phyloP scores from a whole-genome alignment of 2,113 vertebrate species.

The Pithys albifrons region DNA sequence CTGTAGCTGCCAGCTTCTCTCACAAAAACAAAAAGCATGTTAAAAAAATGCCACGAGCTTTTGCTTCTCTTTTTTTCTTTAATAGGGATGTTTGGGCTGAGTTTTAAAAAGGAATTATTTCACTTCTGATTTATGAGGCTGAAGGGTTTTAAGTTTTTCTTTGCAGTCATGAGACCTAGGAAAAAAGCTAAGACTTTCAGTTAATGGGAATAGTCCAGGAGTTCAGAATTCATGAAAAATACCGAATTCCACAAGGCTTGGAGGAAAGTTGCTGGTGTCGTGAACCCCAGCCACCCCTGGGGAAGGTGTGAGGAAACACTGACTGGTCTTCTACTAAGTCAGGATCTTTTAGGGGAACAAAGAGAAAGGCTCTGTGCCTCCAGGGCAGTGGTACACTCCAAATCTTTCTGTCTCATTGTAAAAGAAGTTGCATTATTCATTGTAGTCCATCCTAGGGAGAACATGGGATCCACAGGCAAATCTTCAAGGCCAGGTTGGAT shows the following conservation, averaged over 20 bases:
- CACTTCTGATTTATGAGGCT: constrained; percentile 56
- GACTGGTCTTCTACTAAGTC: not conserved
- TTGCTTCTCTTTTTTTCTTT: not conserved
- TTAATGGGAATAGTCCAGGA: constrained; percentile 32
- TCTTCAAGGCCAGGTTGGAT: not conserved
- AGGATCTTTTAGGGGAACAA: not conserved
- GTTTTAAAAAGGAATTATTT: constrained; percentile 46
- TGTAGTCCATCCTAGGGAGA: not conserved
- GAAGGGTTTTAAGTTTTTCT: constrained; percentile 42
- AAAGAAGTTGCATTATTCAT: not conserved
- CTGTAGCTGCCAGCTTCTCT: not conserved
- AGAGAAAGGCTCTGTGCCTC: not conserved
- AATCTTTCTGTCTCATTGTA: not conserved
- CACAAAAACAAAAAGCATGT: not conserved
- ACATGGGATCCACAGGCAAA: not conserved
- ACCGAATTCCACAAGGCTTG: constrained; percentile 30
- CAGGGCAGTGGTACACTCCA: not conserved
- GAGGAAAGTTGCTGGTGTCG: constrained; percentile 14
- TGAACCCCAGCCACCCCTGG: not conserved
- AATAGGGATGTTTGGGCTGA: constrained; percentile 10
- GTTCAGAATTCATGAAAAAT: not conserved
- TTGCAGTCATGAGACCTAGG: constrained; percentile 18
- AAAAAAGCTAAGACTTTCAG: constrained; percentile 37
- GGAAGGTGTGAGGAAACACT: constrained; percentile 1
- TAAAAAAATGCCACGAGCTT: not conserved